Evolutionary conservation across 2,113 vertebrate genomes (phyloP).

Genomic region (Naja naja): DNA sequence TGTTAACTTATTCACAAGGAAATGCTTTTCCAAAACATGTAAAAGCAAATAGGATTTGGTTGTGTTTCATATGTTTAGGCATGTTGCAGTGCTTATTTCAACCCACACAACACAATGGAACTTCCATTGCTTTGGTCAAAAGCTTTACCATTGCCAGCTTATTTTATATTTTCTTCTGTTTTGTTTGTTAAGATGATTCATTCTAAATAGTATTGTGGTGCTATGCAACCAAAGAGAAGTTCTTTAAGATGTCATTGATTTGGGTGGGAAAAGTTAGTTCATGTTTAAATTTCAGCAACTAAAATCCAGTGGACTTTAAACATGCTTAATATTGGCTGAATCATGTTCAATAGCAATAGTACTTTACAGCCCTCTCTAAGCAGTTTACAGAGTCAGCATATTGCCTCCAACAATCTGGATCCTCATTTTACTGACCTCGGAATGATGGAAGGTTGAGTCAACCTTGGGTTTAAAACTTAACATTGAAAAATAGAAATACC

Average conservation of each 20-base stretch:
- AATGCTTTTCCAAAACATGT: neutral
- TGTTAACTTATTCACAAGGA: slow-evolving; percentile 30
- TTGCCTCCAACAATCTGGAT: no score
- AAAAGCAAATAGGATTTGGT: neutral
- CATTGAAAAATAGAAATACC: neutral
- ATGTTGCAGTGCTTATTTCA: neutral
- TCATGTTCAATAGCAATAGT: neutral
- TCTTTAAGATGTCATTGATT: neutral
- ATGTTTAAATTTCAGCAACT: neutral
- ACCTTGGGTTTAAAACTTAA: neutral
- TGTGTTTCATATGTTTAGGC: neutral
- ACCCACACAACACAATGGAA: neutral
- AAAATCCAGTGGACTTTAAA: neutral
- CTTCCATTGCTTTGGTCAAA: neutral
- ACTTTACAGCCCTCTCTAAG: no score
- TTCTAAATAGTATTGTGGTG: neutral
- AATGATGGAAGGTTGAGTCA: no score
- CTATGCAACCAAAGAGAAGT: neutral
- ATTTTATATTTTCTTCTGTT: neutral
- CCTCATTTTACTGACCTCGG: no score
- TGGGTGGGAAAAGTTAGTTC: neutral
- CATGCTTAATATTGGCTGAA: neutral
- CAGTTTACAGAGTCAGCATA: no score
- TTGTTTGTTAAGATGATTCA: neutral
- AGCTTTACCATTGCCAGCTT: neutral